These are phyloP conservation scores for Thereva unica DNA, from an alignment of 2,888 invertebrate species.

Conservation along the genomic window DNA sequence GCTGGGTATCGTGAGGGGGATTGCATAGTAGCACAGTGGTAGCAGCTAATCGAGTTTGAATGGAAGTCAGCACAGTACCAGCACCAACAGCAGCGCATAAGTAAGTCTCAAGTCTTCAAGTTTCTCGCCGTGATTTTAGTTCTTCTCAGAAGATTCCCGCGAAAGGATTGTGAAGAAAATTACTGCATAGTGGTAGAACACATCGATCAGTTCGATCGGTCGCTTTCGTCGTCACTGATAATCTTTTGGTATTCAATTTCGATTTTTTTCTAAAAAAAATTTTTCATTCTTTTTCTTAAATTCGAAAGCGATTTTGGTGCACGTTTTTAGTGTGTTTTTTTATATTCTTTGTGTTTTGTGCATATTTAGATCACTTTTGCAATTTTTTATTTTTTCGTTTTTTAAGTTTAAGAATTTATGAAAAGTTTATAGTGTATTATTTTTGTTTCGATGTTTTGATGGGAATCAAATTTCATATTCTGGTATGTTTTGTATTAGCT, in stretches of 20 bases:
- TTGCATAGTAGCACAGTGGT: slow-evolving; percentile 24
- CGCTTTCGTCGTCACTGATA: background rate
- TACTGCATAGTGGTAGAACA: background rate
- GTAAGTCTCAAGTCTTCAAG: slow-evolving; percentile 43
- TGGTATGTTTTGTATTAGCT: slow-evolving; percentile 9
- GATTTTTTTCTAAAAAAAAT: slow-evolving; percentile 3
- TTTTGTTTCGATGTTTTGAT: slow-evolving; percentile 18
- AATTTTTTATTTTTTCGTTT: background rate
- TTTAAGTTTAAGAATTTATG: slow-evolving; percentile 9
- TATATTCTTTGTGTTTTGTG: too few species aligned
- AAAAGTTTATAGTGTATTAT: background rate
- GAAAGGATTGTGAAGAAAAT: slow-evolving; percentile 42
- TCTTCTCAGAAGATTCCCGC: slow-evolving; percentile 44
- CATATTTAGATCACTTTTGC: too few species aligned
- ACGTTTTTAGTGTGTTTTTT: too few species aligned
- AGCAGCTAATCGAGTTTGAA: slow-evolving; percentile 29
- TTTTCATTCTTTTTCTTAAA: background rate
- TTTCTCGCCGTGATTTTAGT: slow-evolving; percentile 45
- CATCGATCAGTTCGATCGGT: slow-evolving; percentile 16
- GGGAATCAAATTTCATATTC: slow-evolving; percentile 21
- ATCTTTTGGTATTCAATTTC: background rate
- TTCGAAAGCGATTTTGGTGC: too few species aligned
- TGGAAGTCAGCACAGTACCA: slow-evolving; percentile 22
- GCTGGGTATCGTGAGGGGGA: background rate
- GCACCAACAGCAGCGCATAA: too few species aligned